Evolutionary conservation across 2,888 invertebrate genomes (phyloP).

Genomic region (Sphaerophoria taeniata): DNA sequence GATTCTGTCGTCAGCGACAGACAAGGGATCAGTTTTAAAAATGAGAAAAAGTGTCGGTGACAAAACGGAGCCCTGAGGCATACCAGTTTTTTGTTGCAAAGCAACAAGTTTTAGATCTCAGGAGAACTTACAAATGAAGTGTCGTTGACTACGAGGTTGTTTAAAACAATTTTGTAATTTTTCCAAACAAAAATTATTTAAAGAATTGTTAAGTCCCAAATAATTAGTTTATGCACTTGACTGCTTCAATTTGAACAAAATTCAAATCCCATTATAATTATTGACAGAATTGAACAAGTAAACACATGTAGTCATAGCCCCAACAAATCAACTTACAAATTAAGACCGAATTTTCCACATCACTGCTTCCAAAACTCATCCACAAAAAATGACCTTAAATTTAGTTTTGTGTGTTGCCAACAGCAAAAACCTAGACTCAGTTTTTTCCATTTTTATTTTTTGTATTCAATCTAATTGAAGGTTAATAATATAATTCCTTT

Average conservation of each 20-base stretch:
- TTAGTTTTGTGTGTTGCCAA: background rate
- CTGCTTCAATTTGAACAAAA: background rate
- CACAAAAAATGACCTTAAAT: constrained; percentile 30
- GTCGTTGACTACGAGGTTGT: no score
- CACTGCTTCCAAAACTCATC: constrained; percentile 31
- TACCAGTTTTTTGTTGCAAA: no score
- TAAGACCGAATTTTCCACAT: constrained; percentile 61
- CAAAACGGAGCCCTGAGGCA: no score
- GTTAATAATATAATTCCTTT: constrained; percentile 16
- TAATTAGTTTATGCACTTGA: background rate
- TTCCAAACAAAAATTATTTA: no score
- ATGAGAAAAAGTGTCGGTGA: no score
- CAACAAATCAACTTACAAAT: constrained; percentile 51
- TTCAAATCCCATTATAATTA: constrained; percentile 17
- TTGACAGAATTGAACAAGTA: background rate
- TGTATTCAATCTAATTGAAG: constrained; percentile 8
- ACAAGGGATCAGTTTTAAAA: no score
- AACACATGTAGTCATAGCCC: constrained; percentile 28
- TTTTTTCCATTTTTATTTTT: background rate
- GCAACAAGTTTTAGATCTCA: no score
- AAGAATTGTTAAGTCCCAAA: background rate
- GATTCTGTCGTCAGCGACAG: no score
- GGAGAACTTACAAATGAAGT: no score
- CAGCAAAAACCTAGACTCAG: constrained; percentile 12
- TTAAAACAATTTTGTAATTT: no score